These are phyloP conservation scores for Branchipolynoe longqiensis DNA, from an alignment of 2,888 invertebrate species.

Conservation along the genomic window DNA sequence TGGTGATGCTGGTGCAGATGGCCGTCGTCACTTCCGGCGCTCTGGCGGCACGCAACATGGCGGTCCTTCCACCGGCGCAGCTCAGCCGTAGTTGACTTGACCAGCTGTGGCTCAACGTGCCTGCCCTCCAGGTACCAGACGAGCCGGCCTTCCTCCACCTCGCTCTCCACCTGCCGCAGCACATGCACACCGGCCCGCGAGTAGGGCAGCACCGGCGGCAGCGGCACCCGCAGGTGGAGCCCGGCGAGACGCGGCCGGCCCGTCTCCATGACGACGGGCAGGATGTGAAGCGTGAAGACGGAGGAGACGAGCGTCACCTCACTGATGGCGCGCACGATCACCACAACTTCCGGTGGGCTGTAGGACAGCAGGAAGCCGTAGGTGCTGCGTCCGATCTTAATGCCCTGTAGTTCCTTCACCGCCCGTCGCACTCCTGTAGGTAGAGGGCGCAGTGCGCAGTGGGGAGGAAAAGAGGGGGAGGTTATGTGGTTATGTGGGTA, in stretches of 20 bases:
- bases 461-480: no score
- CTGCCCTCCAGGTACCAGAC: constrained; percentile 35
- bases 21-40: not conserved
- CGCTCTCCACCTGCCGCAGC: constrained; percentile 33
- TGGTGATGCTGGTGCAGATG: not conserved
- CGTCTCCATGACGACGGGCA: constrained; percentile 47
- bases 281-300: constrained; percentile 40
- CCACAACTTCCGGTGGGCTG: constrained; percentile 32
- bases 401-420: constrained; percentile 49
- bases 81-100: not conserved
- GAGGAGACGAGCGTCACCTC: constrained; percentile 35
- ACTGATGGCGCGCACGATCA: constrained; percentile 35
- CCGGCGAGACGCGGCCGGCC: constrained; percentile 15
- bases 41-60: not conserved
- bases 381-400: constrained; percentile 37
- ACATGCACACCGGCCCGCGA: constrained; percentile 42
- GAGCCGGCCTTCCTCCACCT: constrained; percentile 37
- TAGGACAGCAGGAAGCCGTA: constrained; percentile 30
- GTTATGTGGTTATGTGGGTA: no score
- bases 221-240: constrained; percentile 26
- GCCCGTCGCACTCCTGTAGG: constrained; percentile 21
- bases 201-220: constrained; percentile 36
- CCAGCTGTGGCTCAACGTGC: constrained; percentile 2
- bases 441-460: no score
- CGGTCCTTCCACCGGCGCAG: constrained; percentile 10